These are phyloP conservation scores for Lethenteron camtschaticum DNA, from an alignment of 2,113 vertebrate species.

Conservation along the genomic window DNA sequence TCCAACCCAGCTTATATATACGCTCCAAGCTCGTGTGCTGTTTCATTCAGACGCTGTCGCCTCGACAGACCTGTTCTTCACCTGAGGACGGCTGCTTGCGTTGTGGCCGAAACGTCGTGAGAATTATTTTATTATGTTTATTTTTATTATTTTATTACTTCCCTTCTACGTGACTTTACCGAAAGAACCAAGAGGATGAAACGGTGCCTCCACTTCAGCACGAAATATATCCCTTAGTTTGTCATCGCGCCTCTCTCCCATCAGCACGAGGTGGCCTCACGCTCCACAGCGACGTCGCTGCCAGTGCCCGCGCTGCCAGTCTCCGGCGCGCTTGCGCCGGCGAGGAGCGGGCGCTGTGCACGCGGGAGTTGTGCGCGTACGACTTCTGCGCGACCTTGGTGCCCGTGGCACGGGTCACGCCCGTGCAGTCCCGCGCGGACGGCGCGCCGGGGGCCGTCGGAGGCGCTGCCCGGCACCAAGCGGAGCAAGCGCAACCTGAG, in stretches of 20 bases:
- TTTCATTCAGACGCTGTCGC: too few species aligned
- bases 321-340: conserved; percentile 59
- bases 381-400: conserved; percentile 59
- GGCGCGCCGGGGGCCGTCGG: conserved; percentile 27
- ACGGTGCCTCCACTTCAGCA: too few species aligned
- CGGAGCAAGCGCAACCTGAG: conserved; percentile 66
- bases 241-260: neutral
- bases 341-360: conserved; percentile 60
- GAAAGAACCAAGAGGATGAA: too few species aligned
- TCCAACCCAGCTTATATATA: too few species aligned
- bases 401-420: conserved; percentile 56
- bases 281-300: conserved; percentile 57
- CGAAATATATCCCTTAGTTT: neutral
- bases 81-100: too few species aligned
- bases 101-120: too few species aligned
- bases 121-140: too few species aligned
- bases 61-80: too few species aligned
- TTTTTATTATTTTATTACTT: too few species aligned
- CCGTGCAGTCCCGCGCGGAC: conserved; percentile 27
- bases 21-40: too few species aligned
- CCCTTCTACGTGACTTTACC: too few species aligned
- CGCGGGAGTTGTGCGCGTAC: conserved; percentile 46
- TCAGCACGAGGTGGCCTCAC: conserved; percentile 89
- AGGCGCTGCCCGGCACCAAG: conserved; percentile 52
- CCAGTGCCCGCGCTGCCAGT: conserved; percentile 60